Evolutionary conservation across 2,888 invertebrate species (phyloP).

Genomic region (Embidobia sp.): DNA sequence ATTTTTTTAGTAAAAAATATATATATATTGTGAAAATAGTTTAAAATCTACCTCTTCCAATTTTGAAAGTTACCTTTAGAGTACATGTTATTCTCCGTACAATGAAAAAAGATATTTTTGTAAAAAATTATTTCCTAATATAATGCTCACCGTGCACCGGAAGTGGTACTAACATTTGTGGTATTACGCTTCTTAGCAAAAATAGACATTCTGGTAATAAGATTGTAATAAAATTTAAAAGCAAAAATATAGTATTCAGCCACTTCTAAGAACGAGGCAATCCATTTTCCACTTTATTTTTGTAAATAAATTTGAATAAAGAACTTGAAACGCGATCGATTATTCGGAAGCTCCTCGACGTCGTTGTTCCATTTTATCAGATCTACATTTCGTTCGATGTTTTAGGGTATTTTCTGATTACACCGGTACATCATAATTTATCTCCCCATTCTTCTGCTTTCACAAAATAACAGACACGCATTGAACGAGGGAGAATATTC

Average conservation of each 20-base stretch:
- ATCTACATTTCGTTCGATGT: constrained; percentile 38
- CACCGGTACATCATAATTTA: constrained; percentile 43
- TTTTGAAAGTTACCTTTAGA: too few relatives aligned
- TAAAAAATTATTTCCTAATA: constrained; percentile 16
- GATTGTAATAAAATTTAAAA: constrained; percentile 52
- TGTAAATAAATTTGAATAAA: constrained; percentile 51
- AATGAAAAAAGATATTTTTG: constrained; percentile 1
- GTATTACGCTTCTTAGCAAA: constrained; percentile 14
- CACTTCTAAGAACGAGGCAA: constrained; percentile 36
- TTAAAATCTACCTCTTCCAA: too few relatives aligned
- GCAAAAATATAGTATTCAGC: constrained; percentile 27
- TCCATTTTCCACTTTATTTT: constrained; percentile 51
- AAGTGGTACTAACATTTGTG: constrained; percentile 18
- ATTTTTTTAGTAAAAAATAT: too few relatives aligned
- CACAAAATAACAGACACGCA: constrained; percentile 13
- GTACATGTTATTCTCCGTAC: too few relatives aligned
- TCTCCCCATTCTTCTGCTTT: constrained; percentile 10
- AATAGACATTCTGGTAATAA: constrained; percentile 27
- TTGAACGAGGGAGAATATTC: constrained; percentile 4
- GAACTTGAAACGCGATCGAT: constrained; percentile 40
- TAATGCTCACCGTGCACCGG: neutral
- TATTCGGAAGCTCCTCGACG: constrained; percentile 16
- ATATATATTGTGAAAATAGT: too few relatives aligned
- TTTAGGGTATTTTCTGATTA: constrained; percentile 45
- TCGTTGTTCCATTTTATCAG: constrained; percentile 39